Percentiles rank a stretch among this genome's conserved stretches.
These are phyloP conservation scores for Perccottus glenii DNA, from an alignment of 2,113 vertebrate genomes.

Conservation along the genomic window DNA sequence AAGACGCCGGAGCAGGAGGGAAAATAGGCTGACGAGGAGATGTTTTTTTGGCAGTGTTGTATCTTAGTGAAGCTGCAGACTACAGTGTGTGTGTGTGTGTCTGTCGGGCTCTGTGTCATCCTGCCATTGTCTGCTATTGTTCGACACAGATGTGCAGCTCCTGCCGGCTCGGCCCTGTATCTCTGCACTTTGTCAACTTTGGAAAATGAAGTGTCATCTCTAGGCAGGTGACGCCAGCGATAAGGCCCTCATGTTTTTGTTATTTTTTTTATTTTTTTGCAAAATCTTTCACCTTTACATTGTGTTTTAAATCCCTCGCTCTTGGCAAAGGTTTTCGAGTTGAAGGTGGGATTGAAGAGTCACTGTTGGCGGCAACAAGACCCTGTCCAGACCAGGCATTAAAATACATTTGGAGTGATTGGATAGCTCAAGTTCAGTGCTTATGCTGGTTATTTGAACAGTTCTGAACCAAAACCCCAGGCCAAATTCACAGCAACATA, in stretches of 20 bases:
- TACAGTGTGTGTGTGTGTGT: conserved; percentile 50
- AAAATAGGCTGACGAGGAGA: conserved; percentile 46
- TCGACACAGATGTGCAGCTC: conserved; percentile 60
- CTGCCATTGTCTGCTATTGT: conserved; percentile 79
- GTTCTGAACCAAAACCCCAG: neutral
- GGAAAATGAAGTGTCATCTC: conserved; percentile 51
- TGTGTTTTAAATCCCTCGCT: conserved; percentile 16
- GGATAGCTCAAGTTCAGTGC: neutral
- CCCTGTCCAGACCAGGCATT: no score
- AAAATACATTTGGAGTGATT: no score
- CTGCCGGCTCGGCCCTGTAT: conserved; percentile 50
- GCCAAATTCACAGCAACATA: no score
- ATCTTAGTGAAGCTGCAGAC: conserved; percentile 53
- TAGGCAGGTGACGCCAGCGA: conserved; percentile 6
- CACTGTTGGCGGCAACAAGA: neutral
- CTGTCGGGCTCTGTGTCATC: conserved; percentile 76
- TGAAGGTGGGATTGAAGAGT: conserved; percentile 8
- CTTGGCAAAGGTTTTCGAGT: conserved; percentile 11
- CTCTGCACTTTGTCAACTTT: conserved; percentile 55
- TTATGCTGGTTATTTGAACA: conserved; percentile 15
- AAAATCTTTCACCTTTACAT: neutral
- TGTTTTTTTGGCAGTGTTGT: conserved; percentile 58
- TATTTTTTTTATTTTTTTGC: no score
- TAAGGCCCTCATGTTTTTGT: neutral
- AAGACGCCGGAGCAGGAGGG: conserved; percentile 57